These are phyloP conservation scores for Scolanthus callimorphus DNA, from an alignment of 92 coral and sea anemone genomes.

Conservation along the genomic window DNA sequence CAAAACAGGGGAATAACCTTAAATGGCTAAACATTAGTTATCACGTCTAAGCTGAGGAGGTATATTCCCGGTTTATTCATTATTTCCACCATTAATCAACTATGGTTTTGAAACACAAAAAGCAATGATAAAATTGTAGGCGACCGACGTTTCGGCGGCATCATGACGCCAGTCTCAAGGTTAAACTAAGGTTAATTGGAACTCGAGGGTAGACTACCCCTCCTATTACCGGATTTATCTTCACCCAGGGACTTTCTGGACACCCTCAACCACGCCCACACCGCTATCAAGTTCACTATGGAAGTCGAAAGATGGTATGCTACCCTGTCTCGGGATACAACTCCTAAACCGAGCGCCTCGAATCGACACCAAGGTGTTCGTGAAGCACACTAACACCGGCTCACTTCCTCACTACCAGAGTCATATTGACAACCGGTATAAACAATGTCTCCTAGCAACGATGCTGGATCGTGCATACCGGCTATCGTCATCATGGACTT, in stretches of 20 bases:
- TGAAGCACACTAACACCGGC: constrained; percentile 43
- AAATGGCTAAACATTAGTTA: no score
- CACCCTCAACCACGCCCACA: constrained; percentile 29
- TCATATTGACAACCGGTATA: constrained; percentile 24
- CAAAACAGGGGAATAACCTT: no score
- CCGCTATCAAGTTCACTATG: constrained; percentile 34
- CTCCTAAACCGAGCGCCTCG: constrained; percentile 10
- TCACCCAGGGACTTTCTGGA: constrained; percentile 13
- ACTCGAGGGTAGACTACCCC: no score
- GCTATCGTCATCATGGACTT: constrained; percentile 25
- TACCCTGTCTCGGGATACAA: constrained; percentile 28
- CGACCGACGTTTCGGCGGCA: no score
- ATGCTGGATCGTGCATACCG: constrained; percentile 45
- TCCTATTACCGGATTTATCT: no score
- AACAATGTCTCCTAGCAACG: constrained; percentile 19
- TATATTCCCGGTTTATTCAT: no score
- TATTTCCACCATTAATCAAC: no score
- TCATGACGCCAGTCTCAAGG: no score
- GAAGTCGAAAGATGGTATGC: constrained; percentile 10
- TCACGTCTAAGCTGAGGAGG: no score
- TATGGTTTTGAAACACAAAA: no score
- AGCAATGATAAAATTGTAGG: no score
- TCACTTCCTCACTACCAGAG: constrained; percentile 31
- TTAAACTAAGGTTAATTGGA: no score
- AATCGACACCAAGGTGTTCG: constrained; percentile 32